These are phyloP conservation scores for Trachops cirrhosus DNA, from an alignment of 2,797 vertebrate genomes.

Conservation along the genomic window DNA sequence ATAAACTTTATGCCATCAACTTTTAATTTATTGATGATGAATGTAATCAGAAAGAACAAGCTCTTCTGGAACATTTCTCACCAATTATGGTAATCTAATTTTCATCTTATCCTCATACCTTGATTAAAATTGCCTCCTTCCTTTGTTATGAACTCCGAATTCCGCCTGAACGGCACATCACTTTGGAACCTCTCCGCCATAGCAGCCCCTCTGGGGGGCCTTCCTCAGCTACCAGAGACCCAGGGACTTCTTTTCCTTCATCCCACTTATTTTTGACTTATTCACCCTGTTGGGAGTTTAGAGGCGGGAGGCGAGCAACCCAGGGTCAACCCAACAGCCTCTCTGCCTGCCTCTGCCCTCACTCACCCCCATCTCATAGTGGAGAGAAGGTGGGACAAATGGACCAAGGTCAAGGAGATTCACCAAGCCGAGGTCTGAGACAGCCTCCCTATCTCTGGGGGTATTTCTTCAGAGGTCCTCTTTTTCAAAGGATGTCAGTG, in stretches of 20 bases:
- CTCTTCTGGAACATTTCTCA: constrained; percentile 60
- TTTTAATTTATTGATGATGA: constrained; percentile 66
- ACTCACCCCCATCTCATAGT: background rate
- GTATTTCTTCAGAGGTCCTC: background rate
- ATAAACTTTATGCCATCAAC: constrained; percentile 36
- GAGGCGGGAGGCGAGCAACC: background rate
- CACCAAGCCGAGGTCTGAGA: background rate
- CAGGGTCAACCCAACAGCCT: background rate
- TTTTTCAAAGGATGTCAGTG: background rate
- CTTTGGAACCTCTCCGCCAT: background rate
- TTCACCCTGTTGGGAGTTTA: background rate
- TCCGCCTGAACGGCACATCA: background rate
- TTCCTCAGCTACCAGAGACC: background rate
- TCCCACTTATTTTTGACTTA: no score
- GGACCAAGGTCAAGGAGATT: background rate
- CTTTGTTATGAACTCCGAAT: constrained; percentile 48
- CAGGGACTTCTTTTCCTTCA: background rate
- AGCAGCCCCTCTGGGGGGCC: background rate
- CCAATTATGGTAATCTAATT: constrained; percentile 64
- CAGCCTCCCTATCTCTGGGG: background rate
- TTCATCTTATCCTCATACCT: constrained; percentile 40
- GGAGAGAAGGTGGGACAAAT: background rate
- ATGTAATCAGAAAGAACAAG: constrained; percentile 63
- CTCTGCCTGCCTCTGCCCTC: background rate
- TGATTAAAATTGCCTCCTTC: constrained; percentile 65